Evolutionary conservation across 1,140 invertebrate species (phyloP), one percentile per base, ranked within the genome.

Genomic region (Chironomus tepperi): DNA sequence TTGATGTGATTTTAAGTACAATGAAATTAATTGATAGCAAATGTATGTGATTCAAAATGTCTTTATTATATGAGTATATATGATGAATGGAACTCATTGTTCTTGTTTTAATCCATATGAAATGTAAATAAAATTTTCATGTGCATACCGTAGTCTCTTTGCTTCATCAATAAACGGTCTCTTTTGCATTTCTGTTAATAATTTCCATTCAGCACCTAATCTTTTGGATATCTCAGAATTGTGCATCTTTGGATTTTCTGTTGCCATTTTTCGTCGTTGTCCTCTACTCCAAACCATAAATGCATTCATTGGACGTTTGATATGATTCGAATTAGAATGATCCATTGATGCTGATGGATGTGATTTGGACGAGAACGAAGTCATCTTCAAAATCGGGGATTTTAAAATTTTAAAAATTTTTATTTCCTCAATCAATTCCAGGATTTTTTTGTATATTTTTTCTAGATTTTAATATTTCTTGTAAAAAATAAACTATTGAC

Each of bases 171-270:
- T 98, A 84, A 98, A 99, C 3, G 97, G 97, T 75, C 93, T 84
- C 79, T 96, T 93, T 79, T 98, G 93, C 78, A 88, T 88, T 79
- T 97, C 94, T 64, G 89, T 91, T 16, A 98, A 86, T 75, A 92
- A 84, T 81, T 96, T 96, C 96, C 96, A 98, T 78, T 94, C 91
- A 6, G 91, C 90, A 0, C 95, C 95, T 64, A 97, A 84, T 75
- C 93, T 84, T 83, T 97, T 97, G 19, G 93, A 95, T 76, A 97
- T 97, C 83, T 96, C 94, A 0, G 94, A 95, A 83, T 97, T 97
- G 84, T 97, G 95, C 96, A 98, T 98, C 84, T 98, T 98, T 1
- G 96, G 96, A 84, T 98, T 98, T 79, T 98, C 96, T 80, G 97
- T 94, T 3, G 97, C 96, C 93, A 98, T 98, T 86, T 98, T 96